These are phyloP conservation scores for Eriosoma lanigerum DNA, from an alignment of 1,140 invertebrate genomes.

Conservation along the genomic window DNA sequence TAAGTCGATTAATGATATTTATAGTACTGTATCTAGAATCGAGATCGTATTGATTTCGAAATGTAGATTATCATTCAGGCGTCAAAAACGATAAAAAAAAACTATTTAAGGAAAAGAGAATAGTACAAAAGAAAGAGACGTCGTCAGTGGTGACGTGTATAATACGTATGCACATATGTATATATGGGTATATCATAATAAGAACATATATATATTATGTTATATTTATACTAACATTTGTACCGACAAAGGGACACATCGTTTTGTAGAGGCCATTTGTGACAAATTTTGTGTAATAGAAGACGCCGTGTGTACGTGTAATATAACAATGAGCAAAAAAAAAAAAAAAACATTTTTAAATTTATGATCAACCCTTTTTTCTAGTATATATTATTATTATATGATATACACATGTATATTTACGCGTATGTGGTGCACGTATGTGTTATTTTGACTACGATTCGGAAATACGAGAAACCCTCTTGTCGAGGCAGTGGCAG, in stretches of 20 bases:
- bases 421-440: background rate
- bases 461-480: conserved; percentile 28
- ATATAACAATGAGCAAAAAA: background rate
- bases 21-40: no score
- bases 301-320: background rate
- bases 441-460: conserved; percentile 23
- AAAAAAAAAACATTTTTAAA: conserved; percentile 24
- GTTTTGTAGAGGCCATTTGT: conserved; percentile 23
- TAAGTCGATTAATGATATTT: no score
- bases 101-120: background rate
- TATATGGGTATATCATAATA: background rate
- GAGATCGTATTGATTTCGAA: no score
- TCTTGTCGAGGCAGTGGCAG: background rate
- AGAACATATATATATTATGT: no score
- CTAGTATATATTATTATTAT: conserved; percentile 1
- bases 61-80: no score
- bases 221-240: no score
- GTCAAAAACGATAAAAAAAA: background rate
- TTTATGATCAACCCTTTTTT: conserved; percentile 29
- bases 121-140: background rate
- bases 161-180: background rate
- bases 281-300: conserved; percentile 24
- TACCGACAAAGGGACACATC: conserved; percentile 12
- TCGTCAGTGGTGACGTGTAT: background rate
- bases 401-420: background rate